phyloP scores from a whole-genome alignment of 1,140 invertebrate species.

The Drosophila navojoa region DNA sequence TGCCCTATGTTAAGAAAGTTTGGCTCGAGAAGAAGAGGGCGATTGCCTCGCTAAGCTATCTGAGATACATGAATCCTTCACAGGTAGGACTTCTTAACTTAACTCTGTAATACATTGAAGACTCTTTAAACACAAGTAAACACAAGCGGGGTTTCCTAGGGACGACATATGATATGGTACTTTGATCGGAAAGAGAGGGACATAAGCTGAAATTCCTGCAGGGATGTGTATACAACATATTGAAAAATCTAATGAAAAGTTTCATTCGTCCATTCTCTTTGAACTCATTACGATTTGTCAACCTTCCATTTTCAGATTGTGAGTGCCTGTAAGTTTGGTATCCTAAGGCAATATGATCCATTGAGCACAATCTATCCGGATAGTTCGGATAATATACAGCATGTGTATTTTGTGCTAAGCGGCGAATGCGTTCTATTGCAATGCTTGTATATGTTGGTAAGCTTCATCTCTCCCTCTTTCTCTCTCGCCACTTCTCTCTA shows the following conservation, averaged over 20 bases:
- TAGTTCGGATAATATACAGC: constrained; percentile 55
- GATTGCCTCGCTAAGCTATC: constrained; percentile 60
- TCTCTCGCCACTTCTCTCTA: not conserved
- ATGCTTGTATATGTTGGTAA: constrained; percentile 65
- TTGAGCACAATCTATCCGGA: constrained; percentile 70
- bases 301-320: constrained; percentile 29
- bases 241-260: no score
- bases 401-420: constrained; percentile 71
- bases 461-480: no score
- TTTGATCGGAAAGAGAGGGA: no score
- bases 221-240: no score
- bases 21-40: constrained; percentile 70
- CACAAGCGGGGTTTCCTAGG: no score
- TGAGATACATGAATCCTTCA: constrained; percentile 48
- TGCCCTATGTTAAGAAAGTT: constrained; percentile 49
- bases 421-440: constrained; percentile 80
- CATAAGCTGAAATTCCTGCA: no score
- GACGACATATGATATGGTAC: no score
- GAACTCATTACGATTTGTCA: no score
- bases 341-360: constrained; percentile 66
- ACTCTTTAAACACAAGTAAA: no score
- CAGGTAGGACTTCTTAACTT: constrained; percentile 42
- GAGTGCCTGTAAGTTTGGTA: constrained; percentile 61
- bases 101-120: no score
- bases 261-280: no score